A percentile compares a stretch with the other conserved stretches of the same genome.
Conservation (phyloP, 2,888 invertebrate species). For the Philonicus albiceps region DNA sequence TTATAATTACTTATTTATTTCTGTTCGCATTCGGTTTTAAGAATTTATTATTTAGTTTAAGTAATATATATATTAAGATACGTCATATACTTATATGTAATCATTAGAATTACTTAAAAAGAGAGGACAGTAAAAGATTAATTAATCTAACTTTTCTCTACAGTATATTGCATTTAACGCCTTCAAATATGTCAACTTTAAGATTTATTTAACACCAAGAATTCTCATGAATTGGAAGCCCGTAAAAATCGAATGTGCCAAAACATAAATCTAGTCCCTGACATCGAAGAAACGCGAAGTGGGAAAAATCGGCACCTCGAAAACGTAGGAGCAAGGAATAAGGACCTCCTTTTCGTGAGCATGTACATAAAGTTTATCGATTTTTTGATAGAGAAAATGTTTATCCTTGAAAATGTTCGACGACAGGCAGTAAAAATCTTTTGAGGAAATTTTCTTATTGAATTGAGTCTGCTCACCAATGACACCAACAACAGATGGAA, state of each 20-base stretch:
- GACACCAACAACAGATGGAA: constrained; percentile 15
- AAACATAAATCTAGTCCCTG: constrained; percentile 39
- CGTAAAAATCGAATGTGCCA: constrained; percentile 45
- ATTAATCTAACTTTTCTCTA: not conserved
- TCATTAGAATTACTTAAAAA: no score
- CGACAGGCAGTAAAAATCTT: constrained; percentile 13
- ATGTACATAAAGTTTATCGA: constrained; percentile 35
- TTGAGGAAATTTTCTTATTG: constrained; percentile 22
- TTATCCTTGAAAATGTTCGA: constrained; percentile 30
- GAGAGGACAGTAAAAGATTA: not conserved
- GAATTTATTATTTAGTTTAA: not conserved
- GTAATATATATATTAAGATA: no score
- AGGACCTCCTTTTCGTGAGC: not conserved
- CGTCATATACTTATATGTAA: no score
- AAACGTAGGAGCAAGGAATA: not conserved
- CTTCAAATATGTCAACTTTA: not conserved
- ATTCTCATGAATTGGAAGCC: constrained; percentile 40
- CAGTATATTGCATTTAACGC: not conserved
- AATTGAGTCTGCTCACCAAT: constrained; percentile 37
- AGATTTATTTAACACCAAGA: constrained; percentile 43
- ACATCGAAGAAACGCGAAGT: not conserved
- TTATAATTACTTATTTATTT: not conserved
- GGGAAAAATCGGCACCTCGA: not conserved
- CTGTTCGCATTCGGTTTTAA: not conserved
- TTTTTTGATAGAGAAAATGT: constrained; percentile 24